A percentile compares a stretch with the other conserved stretches of the same genome.
Conservation (phyloP, 2,113 vertebrate genomes). For the Hydrochoerus hydrochaeris region DNA sequence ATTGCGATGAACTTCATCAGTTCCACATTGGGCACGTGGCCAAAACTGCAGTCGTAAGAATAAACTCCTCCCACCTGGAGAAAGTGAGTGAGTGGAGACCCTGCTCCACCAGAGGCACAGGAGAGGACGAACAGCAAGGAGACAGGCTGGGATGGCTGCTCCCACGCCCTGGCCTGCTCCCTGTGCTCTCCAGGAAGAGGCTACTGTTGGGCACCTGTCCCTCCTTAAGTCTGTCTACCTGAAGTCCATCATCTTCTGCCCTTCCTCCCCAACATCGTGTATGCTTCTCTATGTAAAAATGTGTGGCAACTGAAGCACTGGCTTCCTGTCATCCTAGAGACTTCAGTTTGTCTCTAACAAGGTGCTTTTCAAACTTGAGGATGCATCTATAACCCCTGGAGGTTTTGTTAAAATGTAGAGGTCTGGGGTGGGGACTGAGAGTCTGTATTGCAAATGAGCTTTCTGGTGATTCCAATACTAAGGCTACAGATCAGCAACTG, state of each 20-base stretch:
- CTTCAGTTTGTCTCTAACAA: not conserved
- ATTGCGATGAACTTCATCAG: conserved; percentile 99
- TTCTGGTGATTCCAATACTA: not conserved
- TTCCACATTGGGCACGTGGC: conserved; percentile 97
- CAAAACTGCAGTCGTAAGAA: conserved; percentile 98
- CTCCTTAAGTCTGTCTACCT: not conserved
- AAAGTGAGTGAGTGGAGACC: conserved; percentile 21
- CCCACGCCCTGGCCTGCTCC: not conserved
- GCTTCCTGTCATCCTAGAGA: not conserved
- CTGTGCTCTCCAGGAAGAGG: not conserved
- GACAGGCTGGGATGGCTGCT: not conserved
- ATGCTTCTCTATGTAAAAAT: not conserved
- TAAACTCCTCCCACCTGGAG: conserved; percentile 95
- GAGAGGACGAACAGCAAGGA: conserved; percentile 24
- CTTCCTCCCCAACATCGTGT: not conserved
- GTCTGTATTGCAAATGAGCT: not conserved
- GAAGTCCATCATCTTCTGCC: not conserved
- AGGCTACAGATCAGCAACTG: not conserved
- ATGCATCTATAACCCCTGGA: not conserved
- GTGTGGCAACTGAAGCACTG: not conserved
- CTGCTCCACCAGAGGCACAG: not conserved
- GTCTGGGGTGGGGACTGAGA: not conserved
- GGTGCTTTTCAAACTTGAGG: conserved; percentile 23
- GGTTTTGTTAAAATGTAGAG: conserved; percentile 1
- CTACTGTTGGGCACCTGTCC: not conserved